Conservation (phyloP, 53 echinoderm and acorn worm species). For the Arbacia lixula region DNA sequence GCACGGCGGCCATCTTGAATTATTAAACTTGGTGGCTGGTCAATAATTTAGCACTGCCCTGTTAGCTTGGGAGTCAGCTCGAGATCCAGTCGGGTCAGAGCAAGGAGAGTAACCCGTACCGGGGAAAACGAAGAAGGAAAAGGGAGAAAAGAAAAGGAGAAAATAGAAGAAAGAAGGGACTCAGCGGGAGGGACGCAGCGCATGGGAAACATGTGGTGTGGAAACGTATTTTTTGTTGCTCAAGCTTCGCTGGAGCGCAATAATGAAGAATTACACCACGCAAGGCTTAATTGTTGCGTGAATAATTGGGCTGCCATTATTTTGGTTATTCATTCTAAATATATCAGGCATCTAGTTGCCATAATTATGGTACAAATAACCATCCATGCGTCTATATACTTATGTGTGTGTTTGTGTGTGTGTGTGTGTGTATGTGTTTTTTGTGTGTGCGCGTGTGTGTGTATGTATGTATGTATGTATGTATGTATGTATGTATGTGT, state of each 20-base stretch:
- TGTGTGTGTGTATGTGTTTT: too few species aligned
- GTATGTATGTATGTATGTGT: background rate
- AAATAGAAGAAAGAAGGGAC: background rate
- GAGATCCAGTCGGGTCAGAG: background rate
- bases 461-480: background rate
- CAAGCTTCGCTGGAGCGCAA: too few species aligned
- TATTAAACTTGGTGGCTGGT: constrained; percentile 29
- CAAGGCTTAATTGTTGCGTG: too few species aligned
- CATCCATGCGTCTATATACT: too few species aligned
- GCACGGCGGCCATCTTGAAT: constrained; percentile 25
- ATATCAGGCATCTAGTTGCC: too few species aligned
- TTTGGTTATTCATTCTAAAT: too few species aligned
- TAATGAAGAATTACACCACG: too few species aligned
- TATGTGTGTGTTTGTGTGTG: too few species aligned
- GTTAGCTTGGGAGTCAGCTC: constrained; percentile 16
- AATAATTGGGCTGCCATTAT: too few species aligned
- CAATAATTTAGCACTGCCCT: constrained; percentile 21
- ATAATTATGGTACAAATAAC: too few species aligned
- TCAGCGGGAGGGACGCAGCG: too few species aligned
- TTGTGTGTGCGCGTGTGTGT: background rate
- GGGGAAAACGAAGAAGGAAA: background rate
- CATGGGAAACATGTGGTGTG: too few species aligned
- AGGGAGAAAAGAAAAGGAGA: background rate
- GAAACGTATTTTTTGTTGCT: background rate
- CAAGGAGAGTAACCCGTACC: background rate